phyloP scores from a whole-genome alignment of 2,888 invertebrate genomes.

The Parapristionchus giblindavisi region DNA sequence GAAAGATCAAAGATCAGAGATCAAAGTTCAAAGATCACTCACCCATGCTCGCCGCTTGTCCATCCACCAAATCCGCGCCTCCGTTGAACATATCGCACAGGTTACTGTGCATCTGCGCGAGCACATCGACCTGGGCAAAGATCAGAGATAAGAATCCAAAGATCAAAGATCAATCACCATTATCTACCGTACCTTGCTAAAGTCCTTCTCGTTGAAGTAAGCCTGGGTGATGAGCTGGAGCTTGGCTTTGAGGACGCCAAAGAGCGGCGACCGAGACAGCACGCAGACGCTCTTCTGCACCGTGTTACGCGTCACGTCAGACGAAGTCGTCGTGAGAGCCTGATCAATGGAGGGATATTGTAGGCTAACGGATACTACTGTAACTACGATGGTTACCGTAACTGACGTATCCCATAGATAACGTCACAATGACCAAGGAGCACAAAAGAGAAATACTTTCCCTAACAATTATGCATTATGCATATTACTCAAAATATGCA shows the following conservation, averaged over 20 bases:
- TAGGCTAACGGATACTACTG: too few species aligned
- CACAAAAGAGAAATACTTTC: too few species aligned
- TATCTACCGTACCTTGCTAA: slow-evolving; percentile 69
- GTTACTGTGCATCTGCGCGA: slow-evolving; percentile 91
- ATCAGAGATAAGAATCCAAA: neutral
- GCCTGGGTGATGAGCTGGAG: slow-evolving; percentile 94
- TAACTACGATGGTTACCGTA: too few species aligned
- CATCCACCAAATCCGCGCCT: slow-evolving; percentile 72
- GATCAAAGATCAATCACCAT: neutral
- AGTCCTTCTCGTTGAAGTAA: slow-evolving; percentile 85
- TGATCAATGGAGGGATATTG: too few species aligned
- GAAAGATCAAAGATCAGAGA: neutral
- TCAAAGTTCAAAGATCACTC: slow-evolving; percentile 12
- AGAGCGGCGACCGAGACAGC: slow-evolving; percentile 79
- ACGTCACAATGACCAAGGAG: too few species aligned
- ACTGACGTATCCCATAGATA: too few species aligned
- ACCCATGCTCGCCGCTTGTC: slow-evolving; percentile 79
- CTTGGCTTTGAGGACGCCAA: slow-evolving; percentile 89
- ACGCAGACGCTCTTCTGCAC: slow-evolving; percentile 98
- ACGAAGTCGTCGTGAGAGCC: slow-evolving; percentile 89
- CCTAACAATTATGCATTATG: too few species aligned
- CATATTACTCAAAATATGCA: too few species aligned
- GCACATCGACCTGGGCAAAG: slow-evolving; percentile 69
- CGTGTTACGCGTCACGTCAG: slow-evolving; percentile 94
- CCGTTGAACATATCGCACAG: slow-evolving; percentile 82